Base-by-base conservation (phyloP, 2,797 vertebrate genomes). In the Remorina albescens region DNA sequence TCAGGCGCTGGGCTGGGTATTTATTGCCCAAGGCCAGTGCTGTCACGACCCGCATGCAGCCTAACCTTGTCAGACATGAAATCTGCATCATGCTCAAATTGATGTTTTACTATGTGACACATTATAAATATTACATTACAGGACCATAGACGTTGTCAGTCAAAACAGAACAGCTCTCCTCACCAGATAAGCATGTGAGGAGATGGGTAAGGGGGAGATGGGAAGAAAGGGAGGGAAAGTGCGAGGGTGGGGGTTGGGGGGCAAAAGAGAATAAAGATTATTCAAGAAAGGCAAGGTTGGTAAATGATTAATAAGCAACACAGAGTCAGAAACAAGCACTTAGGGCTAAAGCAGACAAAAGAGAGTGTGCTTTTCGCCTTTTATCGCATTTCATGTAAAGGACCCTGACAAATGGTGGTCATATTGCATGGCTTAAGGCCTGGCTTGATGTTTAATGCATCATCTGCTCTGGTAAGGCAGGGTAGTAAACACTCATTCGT, bases 111-210 rank as follows among this genome's bases (percentile, higher is more conserved):
- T 93, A 88, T 90, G 94, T 96, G 96, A 96, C 96, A 97, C 95
- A 94, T 94, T 95, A 97, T 98, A 96, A 98, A 98, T 98, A 97
- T 97, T 98, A 96, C 95, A 98, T 96, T 96, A 96, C 94, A 96
- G 91, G 95, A 94, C 94, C 88, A 91, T 92, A 93, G 94, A 96
- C 88, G 88, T 93, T 96, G 96, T 96, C 96, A 97, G 96, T 97
- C 96, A 97, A 81, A 91, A 80, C 80, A 92, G 89, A 90, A 92
- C 82, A 91, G 94, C 94, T 93, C 92, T 92, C 95, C 94, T 93
- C 91, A 93, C 93, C 94, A 95, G 95, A 95, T 95, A 95, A 94
- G 94, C 94, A 95, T 91, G 88, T 3, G n/a, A 83, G 71, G 62
- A 62, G 75, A 75, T 66, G 49, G 62, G 30, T 51, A 9, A 7